Base-by-base conservation (phyloP, 2,888 invertebrate genomes). In the Itoplectis maculator region DNA sequence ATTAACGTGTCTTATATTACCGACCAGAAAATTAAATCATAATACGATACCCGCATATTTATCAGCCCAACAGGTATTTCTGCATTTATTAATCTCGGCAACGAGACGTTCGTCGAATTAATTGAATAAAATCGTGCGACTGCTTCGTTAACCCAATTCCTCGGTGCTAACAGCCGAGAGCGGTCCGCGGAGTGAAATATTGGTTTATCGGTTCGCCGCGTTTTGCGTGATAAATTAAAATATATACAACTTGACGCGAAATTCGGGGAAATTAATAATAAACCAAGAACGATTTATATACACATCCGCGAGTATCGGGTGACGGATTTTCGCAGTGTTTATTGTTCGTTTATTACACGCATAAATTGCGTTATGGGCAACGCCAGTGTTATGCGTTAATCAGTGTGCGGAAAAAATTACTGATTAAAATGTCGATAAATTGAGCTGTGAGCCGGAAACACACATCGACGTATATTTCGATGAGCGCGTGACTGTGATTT, bases 401-500 rank as follows among this genome's bases (percentile, higher is more conserved):
- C 51, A 51, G 35, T 51, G 49, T 13, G 35, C 20, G 23, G 29
- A 35, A 59, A n/a, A 5, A n/a, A 35, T 20, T 40, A 63, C n/a
- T 15, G n/a, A 63, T 40, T 37, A 29, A 40, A 63, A 18, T 35
- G 29, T 59, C 56, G 13, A 35, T 35, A 59, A 59, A 59, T 59
- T 54, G 13, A 59, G 35, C 56, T 59, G 15, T 15, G 29, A 59
- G n/a, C 56, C 15, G 35, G 56, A 69, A 45, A 56, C 42, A 6
- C 23, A 49, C 37, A 63, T 70, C 56, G n/a, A n/a, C 29, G 54
- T 69, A 20, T 69, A 42, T 20, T 42, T 18, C 37, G 54, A 23
- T 37, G 54, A n/a, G n/a, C n/a, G n/a, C n/a, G n/a, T n/a, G n/a
- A n/a, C n/a, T n/a, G n/a, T n/a, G n/a, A n/a, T n/a, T n/a, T n/a